Conservation (phyloP, 2,888 invertebrate genomes). For the Oegoconia quadripuncta region DNA sequence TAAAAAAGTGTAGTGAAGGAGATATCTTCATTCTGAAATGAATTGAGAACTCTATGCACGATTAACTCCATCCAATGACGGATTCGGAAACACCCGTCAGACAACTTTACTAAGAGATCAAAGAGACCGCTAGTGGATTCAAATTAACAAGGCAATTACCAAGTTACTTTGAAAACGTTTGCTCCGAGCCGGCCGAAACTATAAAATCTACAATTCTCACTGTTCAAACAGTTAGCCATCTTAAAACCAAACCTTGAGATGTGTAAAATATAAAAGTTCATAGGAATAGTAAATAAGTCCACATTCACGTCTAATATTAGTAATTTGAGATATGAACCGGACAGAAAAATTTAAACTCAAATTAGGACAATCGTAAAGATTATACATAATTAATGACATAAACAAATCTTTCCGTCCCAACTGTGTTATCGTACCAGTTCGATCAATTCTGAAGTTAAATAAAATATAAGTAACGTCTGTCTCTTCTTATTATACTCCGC, state of each 20-base stretch:
- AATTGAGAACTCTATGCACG: constrained; percentile 42
- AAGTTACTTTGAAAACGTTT: constrained; percentile 55
- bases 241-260: constrained; percentile 1
- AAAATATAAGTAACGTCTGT: constrained; percentile 77
- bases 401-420: constrained; percentile 63
- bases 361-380: constrained; percentile 38
- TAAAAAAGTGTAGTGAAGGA: constrained; percentile 60
- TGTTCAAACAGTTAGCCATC: constrained; percentile 20
- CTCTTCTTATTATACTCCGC: constrained; percentile 71
- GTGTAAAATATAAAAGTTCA: not conserved
- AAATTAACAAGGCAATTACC: constrained; percentile 74
- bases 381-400: constrained; percentile 64
- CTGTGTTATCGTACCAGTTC: constrained; percentile 62
- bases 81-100: constrained; percentile 57
- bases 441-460: constrained; percentile 74
- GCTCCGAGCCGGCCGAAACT: constrained; percentile 40
- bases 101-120: constrained; percentile 55
- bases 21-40: constrained; percentile 53
- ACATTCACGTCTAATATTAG: too few relatives aligned
- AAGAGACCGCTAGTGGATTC: constrained; percentile 59
- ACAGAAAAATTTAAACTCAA: too few relatives aligned
- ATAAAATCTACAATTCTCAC: constrained; percentile 45
- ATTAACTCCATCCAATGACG: constrained; percentile 49
- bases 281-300: too few relatives aligned
- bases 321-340: too few relatives aligned